phyloP scores from a whole-genome alignment of 2,113 vertebrate species.

The Lampris megalopsis region DNA sequence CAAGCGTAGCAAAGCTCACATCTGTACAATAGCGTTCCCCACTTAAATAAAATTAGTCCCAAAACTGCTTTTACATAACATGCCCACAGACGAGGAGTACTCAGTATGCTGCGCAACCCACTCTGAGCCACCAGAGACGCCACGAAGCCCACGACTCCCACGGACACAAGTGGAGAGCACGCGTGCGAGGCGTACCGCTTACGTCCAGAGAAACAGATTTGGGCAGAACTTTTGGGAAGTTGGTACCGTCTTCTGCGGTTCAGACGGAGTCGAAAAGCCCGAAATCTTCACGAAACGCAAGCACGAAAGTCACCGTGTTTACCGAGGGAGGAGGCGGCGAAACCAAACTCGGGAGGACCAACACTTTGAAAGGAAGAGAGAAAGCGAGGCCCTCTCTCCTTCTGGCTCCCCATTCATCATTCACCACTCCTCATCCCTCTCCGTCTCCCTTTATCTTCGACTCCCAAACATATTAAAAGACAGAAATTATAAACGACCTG shows the following conservation, averaged over 20 bases:
- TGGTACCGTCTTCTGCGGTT: constrained; percentile 15
- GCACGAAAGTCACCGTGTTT: constrained; percentile 40
- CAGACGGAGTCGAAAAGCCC: not conserved
- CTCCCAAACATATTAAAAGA: not conserved
- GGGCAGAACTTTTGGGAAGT: constrained; percentile 37
- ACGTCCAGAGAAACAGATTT: constrained; percentile 48
- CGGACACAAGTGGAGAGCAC: constrained; percentile 34
- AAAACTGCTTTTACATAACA: constrained; percentile 69
- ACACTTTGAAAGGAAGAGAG: not conserved
- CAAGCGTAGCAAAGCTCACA: constrained; percentile 19
- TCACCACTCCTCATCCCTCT: not conserved
- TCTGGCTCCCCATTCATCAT: not conserved
- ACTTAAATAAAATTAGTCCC: constrained; percentile 52
- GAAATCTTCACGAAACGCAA: constrained; percentile 27
- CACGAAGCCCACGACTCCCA: constrained; percentile 53
- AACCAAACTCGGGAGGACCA: constrained; percentile 10
- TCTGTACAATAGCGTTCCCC: constrained; percentile 26
- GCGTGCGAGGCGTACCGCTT: constrained; percentile 38
- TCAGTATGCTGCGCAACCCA: constrained; percentile 58
- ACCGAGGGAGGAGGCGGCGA: not conserved
- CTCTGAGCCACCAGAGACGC: constrained; percentile 54
- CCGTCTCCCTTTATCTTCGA: constrained; percentile 2
- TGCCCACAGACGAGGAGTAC: constrained; percentile 61
- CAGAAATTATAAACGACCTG: constrained; percentile 47
- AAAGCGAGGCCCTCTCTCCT: too few species aligned